phyloP scores from a whole-genome alignment of 2,797 vertebrate genomes.

The Anas capensis region DNA sequence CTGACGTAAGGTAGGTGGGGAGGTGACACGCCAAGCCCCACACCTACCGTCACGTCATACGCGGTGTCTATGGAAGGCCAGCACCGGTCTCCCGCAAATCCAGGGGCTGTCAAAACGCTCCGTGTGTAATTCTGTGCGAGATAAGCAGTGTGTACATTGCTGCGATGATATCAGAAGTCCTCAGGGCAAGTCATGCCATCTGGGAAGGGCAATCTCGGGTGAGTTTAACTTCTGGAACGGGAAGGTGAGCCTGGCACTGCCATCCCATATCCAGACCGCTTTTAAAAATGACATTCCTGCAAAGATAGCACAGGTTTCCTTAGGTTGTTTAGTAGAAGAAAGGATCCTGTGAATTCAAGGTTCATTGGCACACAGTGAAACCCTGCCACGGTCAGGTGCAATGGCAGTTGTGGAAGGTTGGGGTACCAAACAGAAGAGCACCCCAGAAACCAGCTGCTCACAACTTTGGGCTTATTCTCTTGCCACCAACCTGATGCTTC shows the following conservation, averaged over 20 bases:
- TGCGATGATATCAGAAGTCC: not conserved
- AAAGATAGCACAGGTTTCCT: not conserved
- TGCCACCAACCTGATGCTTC: not conserved
- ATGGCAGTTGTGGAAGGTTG: not conserved
- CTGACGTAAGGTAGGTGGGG: slow-evolving; percentile 24
- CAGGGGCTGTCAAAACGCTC: not conserved
- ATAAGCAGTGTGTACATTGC: slow-evolving; percentile 37
- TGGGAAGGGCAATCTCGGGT: slow-evolving; percentile 1
- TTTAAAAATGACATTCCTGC: not conserved
- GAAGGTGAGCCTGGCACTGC: not conserved
- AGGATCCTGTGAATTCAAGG: not conserved
- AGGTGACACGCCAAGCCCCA: slow-evolving; percentile 14
- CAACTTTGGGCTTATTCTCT: not conserved
- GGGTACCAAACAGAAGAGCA: not conserved
- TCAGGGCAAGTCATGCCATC: not conserved
- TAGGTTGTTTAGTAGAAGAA: not conserved
- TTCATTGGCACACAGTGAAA: not conserved
- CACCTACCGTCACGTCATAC: not conserved
- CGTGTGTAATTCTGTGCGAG: not conserved
- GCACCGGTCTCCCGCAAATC: not conserved
- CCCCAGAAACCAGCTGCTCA: not conserved
- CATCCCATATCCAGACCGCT: not conserved
- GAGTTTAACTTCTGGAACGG: not conserved
- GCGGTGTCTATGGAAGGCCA: not conserved
- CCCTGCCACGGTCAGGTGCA: not conserved